phyloP scores from a whole-genome alignment of 2,888 invertebrate genomes.

The Scaptomyza flava region DNA sequence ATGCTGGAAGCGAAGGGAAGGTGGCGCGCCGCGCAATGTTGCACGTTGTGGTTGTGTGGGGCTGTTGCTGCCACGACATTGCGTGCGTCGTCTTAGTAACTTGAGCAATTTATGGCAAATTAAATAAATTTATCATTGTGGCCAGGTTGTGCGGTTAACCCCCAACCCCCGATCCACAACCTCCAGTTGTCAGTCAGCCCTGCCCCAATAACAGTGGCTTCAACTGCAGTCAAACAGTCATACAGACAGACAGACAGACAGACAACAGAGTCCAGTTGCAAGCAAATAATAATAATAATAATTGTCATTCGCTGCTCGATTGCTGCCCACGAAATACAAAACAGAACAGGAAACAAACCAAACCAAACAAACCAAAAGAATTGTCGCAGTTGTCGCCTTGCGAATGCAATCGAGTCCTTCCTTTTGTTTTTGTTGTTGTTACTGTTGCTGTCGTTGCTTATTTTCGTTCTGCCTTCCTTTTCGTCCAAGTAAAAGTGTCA shows the following conservation, averaged over 20 bases:
- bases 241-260: slow-evolving; percentile 1
- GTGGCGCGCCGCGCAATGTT: background rate
- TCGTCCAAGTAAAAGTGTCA: slow-evolving; percentile 73
- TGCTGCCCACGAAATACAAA: slow-evolving; percentile 35
- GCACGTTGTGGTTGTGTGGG: slow-evolving; percentile 18
- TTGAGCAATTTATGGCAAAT: slow-evolving; percentile 78
- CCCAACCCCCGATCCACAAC: background rate
- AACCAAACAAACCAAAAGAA: slow-evolving; percentile 9
- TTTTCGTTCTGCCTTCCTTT: too few species aligned
- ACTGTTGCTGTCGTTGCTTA: slow-evolving; percentile 16
- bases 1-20: too few species aligned
- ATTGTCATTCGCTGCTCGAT: slow-evolving; percentile 54
- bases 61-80: slow-evolving; percentile 57
- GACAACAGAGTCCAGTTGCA: slow-evolving; percentile 44
- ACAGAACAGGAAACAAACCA: slow-evolving; percentile 1
- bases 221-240: slow-evolving; percentile 3
- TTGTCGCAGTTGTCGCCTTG: slow-evolving; percentile 30
- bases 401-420: slow-evolving; percentile 9
- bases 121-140: slow-evolving; percentile 81
- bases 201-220: background rate
- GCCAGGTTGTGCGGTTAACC: slow-evolving; percentile 43
- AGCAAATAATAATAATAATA: slow-evolving; percentile 24
- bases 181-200: background rate
- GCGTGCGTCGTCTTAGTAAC: slow-evolving; percentile 81
- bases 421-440: slow-evolving; percentile 25